These are phyloP conservation scores for Nyctibius bracteatus DNA, from an alignment of 2,113 vertebrate species.

Conservation along the genomic window DNA sequence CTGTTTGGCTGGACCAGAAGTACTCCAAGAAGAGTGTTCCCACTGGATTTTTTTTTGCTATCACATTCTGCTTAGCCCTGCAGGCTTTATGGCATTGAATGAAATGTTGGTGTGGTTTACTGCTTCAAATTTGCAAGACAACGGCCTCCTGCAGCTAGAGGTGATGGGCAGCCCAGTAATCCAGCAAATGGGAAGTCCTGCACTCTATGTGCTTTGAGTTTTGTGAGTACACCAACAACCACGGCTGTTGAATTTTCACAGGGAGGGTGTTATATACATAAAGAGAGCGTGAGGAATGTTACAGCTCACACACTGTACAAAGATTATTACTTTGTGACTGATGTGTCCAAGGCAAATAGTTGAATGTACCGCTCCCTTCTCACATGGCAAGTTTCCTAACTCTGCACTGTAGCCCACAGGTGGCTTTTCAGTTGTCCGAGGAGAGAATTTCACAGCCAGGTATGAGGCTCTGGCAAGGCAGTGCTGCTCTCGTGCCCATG, in stretches of 20 bases:
- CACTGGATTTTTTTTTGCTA: background rate
- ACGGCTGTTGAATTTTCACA: background rate
- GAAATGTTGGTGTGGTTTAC: background rate
- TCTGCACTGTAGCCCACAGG: too few species aligned
- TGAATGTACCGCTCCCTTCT: background rate
- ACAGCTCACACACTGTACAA: background rate
- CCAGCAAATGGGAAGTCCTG: background rate
- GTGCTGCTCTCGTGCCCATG: background rate
- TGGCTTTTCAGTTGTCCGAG: background rate
- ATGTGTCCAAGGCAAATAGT: background rate
- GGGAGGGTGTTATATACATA: background rate
- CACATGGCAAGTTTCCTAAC: background rate
- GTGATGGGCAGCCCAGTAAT: background rate
- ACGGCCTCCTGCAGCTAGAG: background rate
- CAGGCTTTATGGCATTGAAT: background rate
- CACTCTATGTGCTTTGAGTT: background rate
- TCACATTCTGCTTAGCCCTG: background rate
- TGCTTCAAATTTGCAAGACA: background rate
- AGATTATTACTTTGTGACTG: background rate
- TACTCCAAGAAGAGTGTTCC: background rate
- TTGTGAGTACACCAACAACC: background rate
- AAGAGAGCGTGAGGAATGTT: background rate
- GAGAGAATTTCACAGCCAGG: background rate
- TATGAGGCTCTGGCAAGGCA: accelerated
- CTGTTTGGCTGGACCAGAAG: background rate